Base-by-base conservation (phyloP, 2,113 vertebrate species). In the Marcusenius ussheri region DNA sequence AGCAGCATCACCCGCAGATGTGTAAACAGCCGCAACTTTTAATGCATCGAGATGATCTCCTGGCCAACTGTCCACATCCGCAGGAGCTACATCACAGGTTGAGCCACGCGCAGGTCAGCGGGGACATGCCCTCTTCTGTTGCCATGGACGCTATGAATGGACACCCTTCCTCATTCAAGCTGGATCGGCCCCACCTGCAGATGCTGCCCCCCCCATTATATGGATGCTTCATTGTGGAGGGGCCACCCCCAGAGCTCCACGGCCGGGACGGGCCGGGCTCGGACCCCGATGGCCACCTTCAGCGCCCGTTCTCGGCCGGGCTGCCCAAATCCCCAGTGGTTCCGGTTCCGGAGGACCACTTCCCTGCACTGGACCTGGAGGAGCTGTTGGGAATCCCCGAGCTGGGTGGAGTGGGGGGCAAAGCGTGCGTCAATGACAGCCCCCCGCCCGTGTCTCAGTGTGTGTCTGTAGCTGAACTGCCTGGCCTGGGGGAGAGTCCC, bases 71-170 rank as follows among this genome's bases (percentile, higher is more conserved):
- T 53, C n/a, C 15, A 8, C 56, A 87, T 13, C 47, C 96, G 50
- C 95, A 95, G 24, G 95, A 97, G 2, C 92, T 96, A n/a, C 96
- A 96, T 92, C 95, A 95, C 77, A 95, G 96, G 90, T 95, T 96
- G 94, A 94, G 95, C 89, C 95, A 96, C 17, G 94, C 96, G 95
- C 95, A 97, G 92, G 95, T 96, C 80, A 95, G 95, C 47, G 90
- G 94, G 46, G 90, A 95, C 93, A 90, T 94, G 51, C 42, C 94
- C 85, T 90, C 94, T 0, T 96, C 94, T 45, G 89, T 85, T 87
- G 89, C 83, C 0, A 31, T 90, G 1, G 85, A 93, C 90, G 91
- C 94, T 91, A 91, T 93, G 50, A 83, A 90, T 51, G 93, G 92
- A 92, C 93, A 94, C 0, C 95, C 94, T 90, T 42, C 90, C 15